These are phyloP conservation scores for Abscondita cerata DNA, from an alignment of 2,888 invertebrate species.

Conservation along the genomic window DNA sequence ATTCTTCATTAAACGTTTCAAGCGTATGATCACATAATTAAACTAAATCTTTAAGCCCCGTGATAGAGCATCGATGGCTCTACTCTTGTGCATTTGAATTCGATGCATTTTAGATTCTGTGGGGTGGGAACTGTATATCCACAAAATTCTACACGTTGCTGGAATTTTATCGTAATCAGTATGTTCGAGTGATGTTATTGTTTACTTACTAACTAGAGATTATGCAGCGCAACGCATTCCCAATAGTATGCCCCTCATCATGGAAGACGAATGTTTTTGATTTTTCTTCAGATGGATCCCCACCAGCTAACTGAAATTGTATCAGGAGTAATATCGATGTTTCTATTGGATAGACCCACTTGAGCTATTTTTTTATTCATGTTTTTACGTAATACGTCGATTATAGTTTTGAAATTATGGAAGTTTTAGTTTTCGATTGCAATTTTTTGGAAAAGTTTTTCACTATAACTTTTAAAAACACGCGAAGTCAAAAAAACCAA, in stretches of 20 bases:
- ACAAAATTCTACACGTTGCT: slow-evolving; percentile 89
- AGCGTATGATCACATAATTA: slow-evolving; percentile 81
- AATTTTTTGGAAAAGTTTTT: too few species aligned
- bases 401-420: too few species aligned
- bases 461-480: too few species aligned
- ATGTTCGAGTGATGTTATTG: not conserved
- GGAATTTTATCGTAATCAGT: slow-evolving; percentile 31
- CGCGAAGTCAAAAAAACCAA: too few species aligned
- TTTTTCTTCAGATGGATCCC: slow-evolving; percentile 73
- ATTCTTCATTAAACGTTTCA: slow-evolving; percentile 69
- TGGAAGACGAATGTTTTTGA: slow-evolving; percentile 88
- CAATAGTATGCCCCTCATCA: slow-evolving; percentile 93
- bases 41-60: slow-evolving; percentile 82
- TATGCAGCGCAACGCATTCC: slow-evolving; percentile 89
- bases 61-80: slow-evolving; percentile 79
- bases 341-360: slow-evolving; percentile 38
- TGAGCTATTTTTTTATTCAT: too few species aligned
- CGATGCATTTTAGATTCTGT: slow-evolving; percentile 91
- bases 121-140: slow-evolving; percentile 97
- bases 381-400: too few species aligned
- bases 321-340: not conserved
- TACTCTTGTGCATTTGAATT: slow-evolving; percentile 79
- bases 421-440: too few species aligned
- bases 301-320: slow-evolving; percentile 69
- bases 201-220: slow-evolving; percentile 83